Conservation (phyloP, 1,140 invertebrate genomes). For the Batillaria attramentaria region DNA sequence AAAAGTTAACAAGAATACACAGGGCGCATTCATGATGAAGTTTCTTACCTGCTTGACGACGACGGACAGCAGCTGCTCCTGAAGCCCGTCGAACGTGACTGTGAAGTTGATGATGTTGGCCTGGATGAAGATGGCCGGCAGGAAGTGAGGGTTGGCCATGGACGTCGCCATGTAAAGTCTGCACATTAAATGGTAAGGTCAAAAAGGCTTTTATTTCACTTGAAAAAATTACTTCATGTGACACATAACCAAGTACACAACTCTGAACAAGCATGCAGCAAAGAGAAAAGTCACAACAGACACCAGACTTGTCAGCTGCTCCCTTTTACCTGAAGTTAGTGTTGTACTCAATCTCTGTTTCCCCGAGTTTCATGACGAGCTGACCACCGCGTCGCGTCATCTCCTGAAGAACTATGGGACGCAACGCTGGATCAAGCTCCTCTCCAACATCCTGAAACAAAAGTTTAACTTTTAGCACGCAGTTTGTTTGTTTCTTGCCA, state of each 20-base stretch:
- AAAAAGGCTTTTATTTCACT: background rate
- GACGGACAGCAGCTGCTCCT: conserved; percentile 70
- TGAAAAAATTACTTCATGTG: background rate
- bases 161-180: conserved; percentile 72
- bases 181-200: conserved; percentile 22
- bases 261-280: background rate
- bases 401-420: conserved; percentile 67
- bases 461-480: background rate
- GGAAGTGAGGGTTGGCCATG: conserved; percentile 68
- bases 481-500: background rate
- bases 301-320: background rate
- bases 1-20: too few species aligned
- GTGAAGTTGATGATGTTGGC: conserved; percentile 72
- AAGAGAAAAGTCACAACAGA: background rate
- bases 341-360: conserved; percentile 71
- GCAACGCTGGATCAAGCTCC: conserved; percentile 65
- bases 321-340: conserved; percentile 68
- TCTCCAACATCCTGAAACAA: conserved; percentile 64
- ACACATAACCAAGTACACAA: background rate
- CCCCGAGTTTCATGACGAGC: conserved; percentile 68
- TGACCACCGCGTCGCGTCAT: conserved; percentile 65
- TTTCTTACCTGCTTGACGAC: conserved; percentile 67
- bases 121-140: conserved; percentile 67
- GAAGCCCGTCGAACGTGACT: conserved; percentile 70
- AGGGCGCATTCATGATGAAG: too few species aligned